Base-by-base conservation (phyloP, 2,113 vertebrate species). In the Psammodynastes pulverulentus region DNA sequence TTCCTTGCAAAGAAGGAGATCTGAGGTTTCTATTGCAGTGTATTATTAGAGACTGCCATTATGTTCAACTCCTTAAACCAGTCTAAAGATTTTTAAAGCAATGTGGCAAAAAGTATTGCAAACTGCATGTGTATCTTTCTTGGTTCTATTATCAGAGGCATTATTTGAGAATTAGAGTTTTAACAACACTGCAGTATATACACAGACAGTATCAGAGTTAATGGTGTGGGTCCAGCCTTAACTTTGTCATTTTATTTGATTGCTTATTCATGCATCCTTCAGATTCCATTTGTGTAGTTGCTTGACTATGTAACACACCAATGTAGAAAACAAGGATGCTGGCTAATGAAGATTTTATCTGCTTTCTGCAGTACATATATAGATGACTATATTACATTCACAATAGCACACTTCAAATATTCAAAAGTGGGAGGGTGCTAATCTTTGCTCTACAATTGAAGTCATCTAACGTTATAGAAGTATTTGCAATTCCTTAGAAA, bases 261-360 rank as follows among this genome's bases (percentile, higher is more conserved):
- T 89, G n/a, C 19, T 86, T 91, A 94, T 89, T 72, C 86, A 88
- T 91, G 29, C 21, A 45, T 15, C 88, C 51, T 52, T 94, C 89
- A 93, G 56, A 88, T 48, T 93, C 39, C 90, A 6, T 87, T 29
- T 88, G 89, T 89, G 9, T 49, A 90, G 67, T 92, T 94, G 86
- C n/a, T 89, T 92, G 53, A 86, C 88, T 86, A 52, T 43, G 62
- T 86, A 93, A 93, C 92, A 84, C 84, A 94, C 89, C 34, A 86
- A 51, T 29, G 45, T 29, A 23, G 85, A 54, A 52, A 39, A 90
- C 56, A 29, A 29, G 39, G 49, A 17, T 43, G 62, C 72, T 29
- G 5, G 1, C 86, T 7, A 86, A 92, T 56, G 21, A 94, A 91
- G 43, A 1, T 93, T 95, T 84, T 6, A 84, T 89, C 45, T 39